phyloP scores from a whole-genome alignment of 1,140 invertebrate genomes.

The Drosophila pruinosa region DNA sequence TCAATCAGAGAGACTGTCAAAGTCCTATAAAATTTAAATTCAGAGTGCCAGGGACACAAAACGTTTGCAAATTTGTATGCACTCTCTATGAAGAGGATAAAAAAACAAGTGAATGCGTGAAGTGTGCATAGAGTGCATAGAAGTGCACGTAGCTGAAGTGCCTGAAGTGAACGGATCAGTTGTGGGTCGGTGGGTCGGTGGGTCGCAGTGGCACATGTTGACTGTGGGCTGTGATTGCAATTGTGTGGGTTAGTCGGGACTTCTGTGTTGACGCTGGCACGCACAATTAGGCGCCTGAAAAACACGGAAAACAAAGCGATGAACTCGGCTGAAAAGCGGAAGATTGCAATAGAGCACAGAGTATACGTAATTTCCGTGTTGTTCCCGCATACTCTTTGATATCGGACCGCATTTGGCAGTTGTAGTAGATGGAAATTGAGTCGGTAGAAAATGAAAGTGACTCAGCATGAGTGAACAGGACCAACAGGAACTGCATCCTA shows the following conservation, averaged over 20 bases:
- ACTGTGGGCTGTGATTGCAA: background rate
- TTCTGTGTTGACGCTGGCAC: slow-evolving; percentile 28
- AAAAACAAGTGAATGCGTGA: background rate
- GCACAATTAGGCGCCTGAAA: slow-evolving; percentile 31
- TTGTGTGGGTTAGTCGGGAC: background rate
- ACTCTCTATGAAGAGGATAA: background rate
- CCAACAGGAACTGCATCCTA: background rate
- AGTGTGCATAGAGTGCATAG: background rate
- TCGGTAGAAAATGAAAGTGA: background rate
- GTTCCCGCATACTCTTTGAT: background rate
- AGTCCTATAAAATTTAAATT: too few species aligned
- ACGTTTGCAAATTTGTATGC: too few species aligned
- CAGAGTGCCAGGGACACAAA: too few species aligned
- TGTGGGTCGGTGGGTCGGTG: background rate
- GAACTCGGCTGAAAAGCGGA: slow-evolving; percentile 1
- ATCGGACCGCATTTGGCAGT: background rate
- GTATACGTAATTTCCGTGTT: slow-evolving; percentile 24
- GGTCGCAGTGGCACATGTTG: too few species aligned
- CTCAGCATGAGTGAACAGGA: background rate
- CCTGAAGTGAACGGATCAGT: background rate
- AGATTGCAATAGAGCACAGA: slow-evolving; percentile 6
- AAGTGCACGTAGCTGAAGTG: background rate
- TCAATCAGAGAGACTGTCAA: too few species aligned
- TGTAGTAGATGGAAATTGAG: too few species aligned
- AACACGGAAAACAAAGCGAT: slow-evolving; percentile 32